Base-by-base conservation (phyloP, 2,113 vertebrate genomes). In the Trematomus loennbergii region DNA sequence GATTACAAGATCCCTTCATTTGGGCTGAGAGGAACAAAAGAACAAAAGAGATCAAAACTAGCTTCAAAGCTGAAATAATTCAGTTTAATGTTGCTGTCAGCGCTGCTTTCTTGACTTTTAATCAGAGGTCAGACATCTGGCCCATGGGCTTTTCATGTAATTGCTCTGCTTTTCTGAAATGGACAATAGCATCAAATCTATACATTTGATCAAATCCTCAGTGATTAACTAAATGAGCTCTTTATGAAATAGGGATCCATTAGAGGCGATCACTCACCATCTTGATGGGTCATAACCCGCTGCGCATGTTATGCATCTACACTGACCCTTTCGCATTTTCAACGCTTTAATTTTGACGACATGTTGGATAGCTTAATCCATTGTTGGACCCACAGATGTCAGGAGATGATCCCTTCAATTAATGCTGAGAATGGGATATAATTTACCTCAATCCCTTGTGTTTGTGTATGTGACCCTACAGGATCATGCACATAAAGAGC, bases 161-260 rank as follows among this genome's bases (percentile, higher is more conserved):
- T 86, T 83, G 52, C 69, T 69, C 43, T 17, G 61, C 77, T 79
- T 74, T 76, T 71, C 16, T 36, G 12, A 77, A 90, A 54, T 52
- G 64, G 61, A 87, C 83, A 77, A 86, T 68, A 73, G 55, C 72
- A 73, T 85, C 25, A 78, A 67, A 85, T 79, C 78, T 75, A 83
- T 79, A 70, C 45, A 79, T 85, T 15, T 71, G 75, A 88, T 84
- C 65, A 78, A 59, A 78, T 89, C 86, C 75, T 59, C 52, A 12
- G 81, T 84, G 84, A 89, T 88, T 81, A 88, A 86, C 78, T 81
- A 75, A 83, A 87, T 64, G 67, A 82, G 69, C 84, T 81, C 49
- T 73, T 89, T 79, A 67, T 77, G 48, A 72, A 84, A 76, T 22
- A 46, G 52, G 63, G 73, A 75, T 86, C 72, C 86, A 86, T 92